Conservation (phyloP, 2,888 invertebrate genomes). For the Synergus umbraculus region DNA sequence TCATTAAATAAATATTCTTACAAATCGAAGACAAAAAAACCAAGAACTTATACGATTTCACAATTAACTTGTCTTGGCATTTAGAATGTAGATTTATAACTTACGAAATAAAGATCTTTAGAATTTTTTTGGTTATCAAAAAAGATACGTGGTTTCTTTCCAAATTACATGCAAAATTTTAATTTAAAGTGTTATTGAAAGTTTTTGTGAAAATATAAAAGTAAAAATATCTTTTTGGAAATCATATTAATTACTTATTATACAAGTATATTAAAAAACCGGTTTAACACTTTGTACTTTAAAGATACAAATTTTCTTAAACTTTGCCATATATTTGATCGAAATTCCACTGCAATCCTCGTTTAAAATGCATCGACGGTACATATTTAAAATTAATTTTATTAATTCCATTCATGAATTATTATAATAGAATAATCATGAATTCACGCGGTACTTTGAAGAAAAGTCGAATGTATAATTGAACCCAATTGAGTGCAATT, state of each 20-base stretch:
- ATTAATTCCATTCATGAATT: neutral
- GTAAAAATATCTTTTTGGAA: neutral
- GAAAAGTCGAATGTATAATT: neutral
- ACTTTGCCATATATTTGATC: neutral
- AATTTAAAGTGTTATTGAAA: neutral
- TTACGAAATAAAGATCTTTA: neutral
- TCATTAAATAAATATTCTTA: constrained; percentile 1
- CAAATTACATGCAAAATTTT: neutral
- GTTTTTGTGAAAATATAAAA: neutral
- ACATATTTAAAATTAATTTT: neutral
- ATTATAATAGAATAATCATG: neutral
- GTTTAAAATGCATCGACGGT: neutral
- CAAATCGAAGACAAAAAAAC: neutral
- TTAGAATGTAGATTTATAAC: constrained; percentile 17
- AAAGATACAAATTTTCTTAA: neutral
- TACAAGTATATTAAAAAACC: neutral
- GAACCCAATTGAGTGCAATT: neutral
- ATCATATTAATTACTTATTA: neutral
- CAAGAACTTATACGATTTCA: neutral
- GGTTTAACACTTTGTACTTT: neutral
- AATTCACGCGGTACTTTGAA: neutral
- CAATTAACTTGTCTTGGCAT: constrained; percentile 15
- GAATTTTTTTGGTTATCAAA: neutral
- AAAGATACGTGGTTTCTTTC: neutral
- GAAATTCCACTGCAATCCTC: neutral